Base-by-base conservation (phyloP, 2,113 vertebrate species). In the Stegostoma tigrinum region DNA sequence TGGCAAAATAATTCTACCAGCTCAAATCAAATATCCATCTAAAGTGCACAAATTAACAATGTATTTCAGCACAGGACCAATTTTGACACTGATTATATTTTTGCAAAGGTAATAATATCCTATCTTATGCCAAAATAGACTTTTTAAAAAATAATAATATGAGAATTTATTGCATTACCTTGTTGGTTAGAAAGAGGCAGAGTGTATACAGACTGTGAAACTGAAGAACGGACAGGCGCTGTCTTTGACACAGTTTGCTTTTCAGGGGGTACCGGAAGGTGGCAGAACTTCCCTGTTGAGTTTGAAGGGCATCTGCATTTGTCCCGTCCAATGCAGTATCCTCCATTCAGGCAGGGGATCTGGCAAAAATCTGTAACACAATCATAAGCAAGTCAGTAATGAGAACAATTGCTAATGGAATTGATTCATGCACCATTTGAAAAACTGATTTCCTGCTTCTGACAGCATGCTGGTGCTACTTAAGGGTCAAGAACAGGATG, bases 241-340 rank as follows among this genome's bases (percentile, higher is more conserved):
- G 96, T 97, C 95, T 95, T 97, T 68, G 95, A 95, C 95, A 91
- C 52, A 30, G 72, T 96, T 83, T 97, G 96, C 94, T 96, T 97
- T 94, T 95, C 93, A 93, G 96, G 95, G 0, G 96, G 97, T 5
- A 95, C 96, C 0, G 97, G 97, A 96, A 98, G 97, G 96, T 98
- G 98, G 96, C 98, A 98, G 96, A 98, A 98, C 97, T 98, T 98
- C 95, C 98, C 98, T 0, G 98, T 98, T 19, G 98, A 97, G 96
- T 98, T 98, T n/a, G 98, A 97, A 0, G 98, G 98, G 96, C 98
- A 98, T 97, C 97, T 97, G 96, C 98, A 98, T 86, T 96, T 90
- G 96, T 98, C 97, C 95, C 98, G 97, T 86, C 98, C 98, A 10
- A 98, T 97, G 96, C 98, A 98, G 14, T 97, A 96, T 66, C 98